phyloP scores from a whole-genome alignment of 2,113 vertebrate genomes.

The Strix uralensis region DNA sequence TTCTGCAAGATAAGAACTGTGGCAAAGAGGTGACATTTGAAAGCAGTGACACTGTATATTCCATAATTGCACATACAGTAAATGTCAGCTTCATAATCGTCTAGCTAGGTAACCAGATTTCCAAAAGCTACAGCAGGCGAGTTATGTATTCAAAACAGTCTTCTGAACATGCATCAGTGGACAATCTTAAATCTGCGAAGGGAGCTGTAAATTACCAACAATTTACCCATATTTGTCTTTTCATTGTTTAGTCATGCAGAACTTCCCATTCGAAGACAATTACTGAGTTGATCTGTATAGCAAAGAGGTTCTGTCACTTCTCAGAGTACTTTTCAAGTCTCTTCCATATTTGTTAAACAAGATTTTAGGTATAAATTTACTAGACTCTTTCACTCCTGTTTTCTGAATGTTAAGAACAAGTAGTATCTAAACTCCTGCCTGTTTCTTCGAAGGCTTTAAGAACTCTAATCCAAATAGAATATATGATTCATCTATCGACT shows the following conservation, averaged over 20 bases:
- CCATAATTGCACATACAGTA: slow-evolving; percentile 24
- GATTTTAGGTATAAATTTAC: slow-evolving; percentile 2
- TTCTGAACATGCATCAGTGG: not conserved
- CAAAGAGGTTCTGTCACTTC: not conserved
- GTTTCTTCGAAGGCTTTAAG: not conserved
- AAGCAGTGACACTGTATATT: slow-evolving; percentile 2
- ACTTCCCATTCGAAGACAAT: not conserved
- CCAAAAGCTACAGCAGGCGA: not conserved
- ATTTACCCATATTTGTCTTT: slow-evolving; percentile 23
- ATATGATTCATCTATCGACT: not conserved
- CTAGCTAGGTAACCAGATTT: slow-evolving; percentile 9
- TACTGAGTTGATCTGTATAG: not conserved
- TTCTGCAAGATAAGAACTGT: not conserved
- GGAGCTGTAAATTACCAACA: slow-evolving; percentile 1
- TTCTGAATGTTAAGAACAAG: not conserved
- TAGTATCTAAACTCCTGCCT: not conserved
- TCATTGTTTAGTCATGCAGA: not conserved
- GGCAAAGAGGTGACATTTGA: slow-evolving; percentile 45
- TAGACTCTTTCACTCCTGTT: not conserved
- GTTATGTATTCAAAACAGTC: not conserved
- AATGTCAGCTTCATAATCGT: not conserved
- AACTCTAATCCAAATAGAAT: not conserved
- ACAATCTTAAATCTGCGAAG: not conserved
- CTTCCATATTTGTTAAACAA: not conserved
- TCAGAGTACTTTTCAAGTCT: not conserved